Evolutionary conservation across 2,888 invertebrate species (phyloP).

Genomic region (Drosophila infuscata): DNA sequence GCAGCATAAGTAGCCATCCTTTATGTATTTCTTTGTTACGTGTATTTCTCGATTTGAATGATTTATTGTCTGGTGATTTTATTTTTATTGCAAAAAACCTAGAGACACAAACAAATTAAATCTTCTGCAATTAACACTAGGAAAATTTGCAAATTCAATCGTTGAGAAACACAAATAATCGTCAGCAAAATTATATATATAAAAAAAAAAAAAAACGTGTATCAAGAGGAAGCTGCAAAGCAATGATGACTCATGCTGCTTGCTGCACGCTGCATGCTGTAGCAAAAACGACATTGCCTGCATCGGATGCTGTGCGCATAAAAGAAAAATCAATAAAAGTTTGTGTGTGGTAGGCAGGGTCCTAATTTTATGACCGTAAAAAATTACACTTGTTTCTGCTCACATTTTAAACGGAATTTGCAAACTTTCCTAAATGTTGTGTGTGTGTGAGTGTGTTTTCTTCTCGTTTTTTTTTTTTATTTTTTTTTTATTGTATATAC

Average conservation of each 20-base stretch:
- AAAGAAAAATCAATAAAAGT: constrained; percentile 46
- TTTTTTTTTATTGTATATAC: not conserved
- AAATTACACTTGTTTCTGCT: constrained; percentile 23
- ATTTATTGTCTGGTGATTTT: constrained; percentile 28
- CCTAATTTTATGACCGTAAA: constrained; percentile 15
- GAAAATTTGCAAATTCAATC: constrained; percentile 49
- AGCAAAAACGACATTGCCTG: constrained; percentile 13
- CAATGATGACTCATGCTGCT: constrained; percentile 45
- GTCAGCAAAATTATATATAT: constrained; percentile 9
- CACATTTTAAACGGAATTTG: constrained; percentile 29
- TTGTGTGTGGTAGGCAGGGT: constrained; percentile 16
- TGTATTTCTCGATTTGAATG: constrained; percentile 13
- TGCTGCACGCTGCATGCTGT: constrained; percentile 40
- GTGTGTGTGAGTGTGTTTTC: not conserved
- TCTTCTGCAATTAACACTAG: constrained; percentile 1
- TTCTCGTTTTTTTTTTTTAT: not conserved
- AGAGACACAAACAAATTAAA: constrained; percentile 35
- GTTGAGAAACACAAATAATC: constrained; percentile 3
- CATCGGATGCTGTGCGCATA: constrained; percentile 43
- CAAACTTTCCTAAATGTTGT: constrained; percentile 30
- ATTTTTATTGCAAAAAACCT: constrained; percentile 55
- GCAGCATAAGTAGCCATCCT: constrained; percentile 95
- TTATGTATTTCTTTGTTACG: constrained; percentile 25
- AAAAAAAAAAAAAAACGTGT: constrained; percentile 19
- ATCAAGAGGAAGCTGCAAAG: constrained; percentile 30